Conservation (phyloP, 1,140 invertebrate species). For the Lepidurus arcticus region DNA sequence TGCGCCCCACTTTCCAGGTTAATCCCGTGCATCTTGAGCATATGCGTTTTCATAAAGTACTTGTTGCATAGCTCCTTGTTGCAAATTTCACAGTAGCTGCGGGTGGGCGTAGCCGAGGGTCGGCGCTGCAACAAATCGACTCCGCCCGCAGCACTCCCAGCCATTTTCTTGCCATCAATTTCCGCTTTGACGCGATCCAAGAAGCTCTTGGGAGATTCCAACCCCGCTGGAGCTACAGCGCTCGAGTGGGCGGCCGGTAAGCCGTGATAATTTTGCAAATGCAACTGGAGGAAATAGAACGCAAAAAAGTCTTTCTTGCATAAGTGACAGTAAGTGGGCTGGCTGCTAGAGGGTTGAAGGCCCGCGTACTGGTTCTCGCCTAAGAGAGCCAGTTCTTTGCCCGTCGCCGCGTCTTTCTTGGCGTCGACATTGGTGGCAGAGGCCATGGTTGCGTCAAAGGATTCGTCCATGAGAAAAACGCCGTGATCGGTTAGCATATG, state of each 20-base stretch:
- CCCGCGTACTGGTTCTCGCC: not conserved
- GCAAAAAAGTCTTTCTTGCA: conserved; percentile 58
- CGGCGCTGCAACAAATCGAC: conserved; percentile 30
- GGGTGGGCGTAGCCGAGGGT: conserved; percentile 49
- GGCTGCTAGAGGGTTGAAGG: not conserved
- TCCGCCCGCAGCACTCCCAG: not conserved
- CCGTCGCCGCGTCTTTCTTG: conserved; percentile 26
- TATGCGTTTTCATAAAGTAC: conserved; percentile 99
- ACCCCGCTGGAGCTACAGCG: conserved; percentile 23
- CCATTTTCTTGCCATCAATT: not conserved
- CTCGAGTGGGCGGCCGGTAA: conserved; percentile 29
- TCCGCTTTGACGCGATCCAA: conserved; percentile 29
- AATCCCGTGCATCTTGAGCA: conserved; percentile 98
- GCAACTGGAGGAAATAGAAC: conserved; percentile 54
- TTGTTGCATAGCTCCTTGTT: conserved; percentile 99
- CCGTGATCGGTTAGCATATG: conserved; percentile 58
- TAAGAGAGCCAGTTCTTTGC: not conserved
- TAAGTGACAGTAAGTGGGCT: conserved; percentile 40
- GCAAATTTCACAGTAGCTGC: conserved; percentile 96
- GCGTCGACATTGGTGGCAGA: not conserved
- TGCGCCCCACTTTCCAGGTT: conserved; percentile 86
- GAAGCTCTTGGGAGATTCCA: conserved; percentile 31
- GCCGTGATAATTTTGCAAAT: conserved; percentile 50
- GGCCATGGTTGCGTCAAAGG: conserved; percentile 35
- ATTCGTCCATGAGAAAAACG: conserved; percentile 45